A percentile compares a stretch with the other conserved stretches of the same genome.
Conservation (phyloP, 2,797 vertebrate species). For the Chaetophractus vellerosus region DNA sequence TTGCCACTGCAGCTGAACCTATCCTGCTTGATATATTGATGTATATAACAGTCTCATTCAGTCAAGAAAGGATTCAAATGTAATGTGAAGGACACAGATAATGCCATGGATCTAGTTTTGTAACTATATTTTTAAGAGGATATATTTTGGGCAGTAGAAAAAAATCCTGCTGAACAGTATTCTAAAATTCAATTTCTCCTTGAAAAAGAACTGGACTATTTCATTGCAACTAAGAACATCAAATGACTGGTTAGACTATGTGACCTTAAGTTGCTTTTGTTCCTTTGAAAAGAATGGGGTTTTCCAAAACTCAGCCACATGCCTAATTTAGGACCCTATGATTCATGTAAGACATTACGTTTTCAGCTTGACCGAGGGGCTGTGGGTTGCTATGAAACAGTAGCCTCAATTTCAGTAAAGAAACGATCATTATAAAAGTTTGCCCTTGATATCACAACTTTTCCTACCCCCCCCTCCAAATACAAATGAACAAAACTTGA, state of each 20-base stretch:
- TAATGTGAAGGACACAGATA: conserved; percentile 27
- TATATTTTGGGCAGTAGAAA: conserved; percentile 12
- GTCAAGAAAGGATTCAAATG: conserved; percentile 55
- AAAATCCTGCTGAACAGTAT: neutral
- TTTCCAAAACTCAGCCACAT: conserved; percentile 47
- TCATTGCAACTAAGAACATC: conserved; percentile 13
- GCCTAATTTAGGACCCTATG: conserved; percentile 25
- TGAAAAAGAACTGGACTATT: conserved; percentile 24
- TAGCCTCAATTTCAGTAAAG: conserved; percentile 14
- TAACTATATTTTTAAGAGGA: conserved; percentile 37
- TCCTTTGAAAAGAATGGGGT: conserved; percentile 60
- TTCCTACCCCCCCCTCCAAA: neutral
- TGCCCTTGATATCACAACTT: conserved; percentile 39
- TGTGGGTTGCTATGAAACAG: conserved; percentile 21
- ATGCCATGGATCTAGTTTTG: neutral
- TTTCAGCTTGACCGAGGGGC: conserved; percentile 24
- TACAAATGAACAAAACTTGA: neutral
- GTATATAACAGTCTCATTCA: neutral
- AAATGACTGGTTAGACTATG: neutral
- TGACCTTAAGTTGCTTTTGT: conserved; percentile 54
- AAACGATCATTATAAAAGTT: conserved; percentile 40
- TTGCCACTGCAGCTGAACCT: neutral
- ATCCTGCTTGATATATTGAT: neutral
- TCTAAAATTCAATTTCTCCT: conserved; percentile 44
- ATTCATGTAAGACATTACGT: conserved; percentile 41